Base-by-base conservation (phyloP, 2,888 invertebrate genomes). In the Sesamia inferens region DNA sequence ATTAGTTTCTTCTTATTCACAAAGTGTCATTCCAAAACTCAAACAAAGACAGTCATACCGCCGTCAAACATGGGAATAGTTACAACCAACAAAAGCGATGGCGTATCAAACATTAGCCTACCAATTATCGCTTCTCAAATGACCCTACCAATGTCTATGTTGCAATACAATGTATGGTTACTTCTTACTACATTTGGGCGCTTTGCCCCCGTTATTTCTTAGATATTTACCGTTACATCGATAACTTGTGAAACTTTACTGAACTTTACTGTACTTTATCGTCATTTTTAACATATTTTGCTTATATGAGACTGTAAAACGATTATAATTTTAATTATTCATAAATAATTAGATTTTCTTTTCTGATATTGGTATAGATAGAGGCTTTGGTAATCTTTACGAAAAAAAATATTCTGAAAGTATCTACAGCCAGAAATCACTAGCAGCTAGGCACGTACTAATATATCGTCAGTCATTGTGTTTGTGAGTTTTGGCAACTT, bases 161-260 rank as follows among this genome's bases (percentile, higher is more conserved):
- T 86, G 88, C 88, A 90, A 92, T 83, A 42, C 79, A 85, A 86
- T 81, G 85, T 90, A 85, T 88, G 82, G 86, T 87, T 86, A 81
- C 67, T 72, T 71, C 83, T 76, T 55, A 73, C 87, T 86, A 76
- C 85, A 89, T 89, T 90, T 83, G 85, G 82, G 78, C 79, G 77
- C 65, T 76, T 75, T 90, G 90, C 89, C 90, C 89, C 89, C 92
- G 89, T 91, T 93, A 89, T 88, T 90, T 88, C 85, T 88, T 89
- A 88, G 85, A 88, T 86, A 81, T 88, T 88, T 74, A 86, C 86
- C 87, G 86, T 86, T 86, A 90, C 89, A 85, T 87, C 88, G 90
- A 87, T 90, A 90, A 75, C 87, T 90, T 89, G 88, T 88, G 89
- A 86, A 90, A 90, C 85, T 87, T n/a, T n/a, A n/a, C n/a, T n/a